Conservation (phyloP, 1,140 invertebrate genomes). For the Drosophila sproati region DNA sequence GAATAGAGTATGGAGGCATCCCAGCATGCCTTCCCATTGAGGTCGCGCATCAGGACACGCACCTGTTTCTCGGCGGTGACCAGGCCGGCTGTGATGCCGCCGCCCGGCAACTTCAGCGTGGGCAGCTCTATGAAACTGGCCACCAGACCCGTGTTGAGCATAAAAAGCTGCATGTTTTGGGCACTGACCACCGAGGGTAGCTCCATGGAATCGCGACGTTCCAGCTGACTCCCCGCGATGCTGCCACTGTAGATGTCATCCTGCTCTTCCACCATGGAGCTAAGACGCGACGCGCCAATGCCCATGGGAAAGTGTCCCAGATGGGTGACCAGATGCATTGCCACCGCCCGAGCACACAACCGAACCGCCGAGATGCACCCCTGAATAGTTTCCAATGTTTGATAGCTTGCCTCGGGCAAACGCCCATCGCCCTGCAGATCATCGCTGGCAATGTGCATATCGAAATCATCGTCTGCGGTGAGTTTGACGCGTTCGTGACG, state of each 20-base stretch:
- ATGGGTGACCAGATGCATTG: constrained; percentile 94
- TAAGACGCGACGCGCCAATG: constrained; percentile 91
- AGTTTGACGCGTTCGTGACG: constrained; percentile 78
- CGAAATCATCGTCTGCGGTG: constrained; percentile 88
- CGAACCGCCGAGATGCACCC: constrained; percentile 86
- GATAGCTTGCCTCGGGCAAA: constrained; percentile 75
- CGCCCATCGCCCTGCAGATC: constrained; percentile 86
- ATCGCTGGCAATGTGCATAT: constrained; percentile 89
- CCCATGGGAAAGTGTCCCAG: constrained; percentile 95
- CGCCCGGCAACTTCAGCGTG: constrained; percentile 92
- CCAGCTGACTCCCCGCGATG: constrained; percentile 28
- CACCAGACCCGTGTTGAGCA: constrained; percentile 93
- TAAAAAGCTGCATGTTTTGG: constrained; percentile 96
- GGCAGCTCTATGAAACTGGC: constrained; percentile 97
- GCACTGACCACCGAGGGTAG: constrained; percentile 87
- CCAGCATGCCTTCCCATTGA: constrained; percentile 99
- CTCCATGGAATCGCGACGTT: constrained; percentile 74
- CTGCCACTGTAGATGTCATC: constrained; percentile 89
- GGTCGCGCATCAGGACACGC: constrained; percentile 94
- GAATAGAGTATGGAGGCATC: constrained; percentile 96
- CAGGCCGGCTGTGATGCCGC: constrained; percentile 91
- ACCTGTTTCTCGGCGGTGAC: constrained; percentile 90
- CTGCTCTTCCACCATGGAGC: constrained; percentile 94
- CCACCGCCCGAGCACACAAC: constrained; percentile 89
- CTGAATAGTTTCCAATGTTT: constrained; percentile 84